Percentiles rank a stretch among this genome's conserved stretches.
These are phyloP conservation scores for Leptodactylus fuscus DNA, from an alignment of 2,113 vertebrate genomes.

Conservation along the genomic window DNA sequence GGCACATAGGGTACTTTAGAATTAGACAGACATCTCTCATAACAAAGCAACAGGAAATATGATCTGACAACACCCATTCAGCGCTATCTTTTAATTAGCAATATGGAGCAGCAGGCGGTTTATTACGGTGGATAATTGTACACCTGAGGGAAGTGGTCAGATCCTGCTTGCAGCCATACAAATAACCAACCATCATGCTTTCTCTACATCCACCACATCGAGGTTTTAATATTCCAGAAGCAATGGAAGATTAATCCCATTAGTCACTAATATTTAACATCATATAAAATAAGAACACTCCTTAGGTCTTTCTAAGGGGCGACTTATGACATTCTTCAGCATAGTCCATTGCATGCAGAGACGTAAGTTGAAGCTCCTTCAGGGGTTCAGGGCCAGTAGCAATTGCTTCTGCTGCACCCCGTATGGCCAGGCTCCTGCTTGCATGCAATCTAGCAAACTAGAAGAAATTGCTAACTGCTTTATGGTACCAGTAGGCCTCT, in stretches of 20 bases:
- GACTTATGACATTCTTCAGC: too few species aligned
- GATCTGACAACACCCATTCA: constrained; percentile 43
- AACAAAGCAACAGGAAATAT: constrained; percentile 32
- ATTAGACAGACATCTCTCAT: constrained; percentile 1
- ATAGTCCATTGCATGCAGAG: too few species aligned
- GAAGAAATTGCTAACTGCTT: too few species aligned
- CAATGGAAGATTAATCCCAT: background rate
- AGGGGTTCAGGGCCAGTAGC: too few species aligned
- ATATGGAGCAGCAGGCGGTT: constrained; percentile 50
- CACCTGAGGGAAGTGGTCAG: constrained; percentile 54
- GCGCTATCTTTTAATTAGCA: constrained; percentile 45
- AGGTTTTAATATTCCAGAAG: background rate
- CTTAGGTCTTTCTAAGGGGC: background rate
- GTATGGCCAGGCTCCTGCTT: too few species aligned
- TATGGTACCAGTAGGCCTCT: too few species aligned
- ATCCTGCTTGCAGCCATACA: constrained; percentile 33
- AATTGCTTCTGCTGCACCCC: too few species aligned
- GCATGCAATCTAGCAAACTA: too few species aligned
- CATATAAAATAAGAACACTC: background rate
- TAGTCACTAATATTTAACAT: background rate
- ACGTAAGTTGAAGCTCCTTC: too few species aligned
- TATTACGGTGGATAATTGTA: constrained; percentile 56
- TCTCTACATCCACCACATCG: background rate
- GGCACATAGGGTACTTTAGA: too few species aligned
- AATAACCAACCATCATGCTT: background rate